Conservation (phyloP, 2,888 invertebrate species). For the Trachelus iudaicus region DNA sequence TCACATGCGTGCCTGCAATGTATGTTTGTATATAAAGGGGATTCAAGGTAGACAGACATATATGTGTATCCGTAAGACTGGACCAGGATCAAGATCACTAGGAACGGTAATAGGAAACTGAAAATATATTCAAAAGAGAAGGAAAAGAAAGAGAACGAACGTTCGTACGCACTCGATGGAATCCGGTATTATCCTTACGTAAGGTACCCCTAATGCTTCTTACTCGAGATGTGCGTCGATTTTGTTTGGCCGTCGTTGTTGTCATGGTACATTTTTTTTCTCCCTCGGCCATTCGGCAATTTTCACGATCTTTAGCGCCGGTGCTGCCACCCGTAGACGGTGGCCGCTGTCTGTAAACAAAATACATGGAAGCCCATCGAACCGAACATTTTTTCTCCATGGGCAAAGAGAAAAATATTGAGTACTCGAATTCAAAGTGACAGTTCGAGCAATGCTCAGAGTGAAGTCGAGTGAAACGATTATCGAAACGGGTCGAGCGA, state of each 20-base stretch:
- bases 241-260: neutral
- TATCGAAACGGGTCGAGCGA: constrained; percentile 10
- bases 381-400: neutral
- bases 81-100: neutral
- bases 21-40: neutral
- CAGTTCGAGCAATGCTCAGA: neutral
- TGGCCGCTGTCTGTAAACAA: neutral
- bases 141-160: neutral
- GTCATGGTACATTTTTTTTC: neutral
- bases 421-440: neutral
- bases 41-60: neutral
- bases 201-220: neutral
- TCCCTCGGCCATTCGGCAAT: neutral
- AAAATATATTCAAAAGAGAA: neutral
- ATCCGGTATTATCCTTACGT: neutral
- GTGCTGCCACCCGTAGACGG: neutral
- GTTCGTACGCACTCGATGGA: neutral
- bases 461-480: constrained; percentile 5
- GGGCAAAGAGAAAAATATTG: neutral
- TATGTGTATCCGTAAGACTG: neutral
- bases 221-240: neutral
- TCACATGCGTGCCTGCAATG: neutral
- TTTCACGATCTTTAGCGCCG: neutral
- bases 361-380: neutral
- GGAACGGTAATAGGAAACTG: neutral